Evolutionary conservation across 2,888 invertebrate species (phyloP).

Genomic region (Strigamia crassipes): DNA sequence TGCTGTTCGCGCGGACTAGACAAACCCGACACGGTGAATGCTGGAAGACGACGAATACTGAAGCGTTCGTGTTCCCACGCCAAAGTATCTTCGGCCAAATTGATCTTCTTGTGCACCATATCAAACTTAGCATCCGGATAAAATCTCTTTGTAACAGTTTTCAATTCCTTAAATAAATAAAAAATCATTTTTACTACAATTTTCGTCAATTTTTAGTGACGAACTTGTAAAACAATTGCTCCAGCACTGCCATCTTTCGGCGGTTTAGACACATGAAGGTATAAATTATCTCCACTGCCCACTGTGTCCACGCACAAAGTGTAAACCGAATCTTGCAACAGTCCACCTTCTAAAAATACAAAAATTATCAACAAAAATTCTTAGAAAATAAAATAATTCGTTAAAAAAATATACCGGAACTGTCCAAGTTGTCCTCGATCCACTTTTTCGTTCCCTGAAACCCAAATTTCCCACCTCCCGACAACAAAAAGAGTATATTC

Average conservation of each 20-base stretch:
- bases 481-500: conserved; percentile 79
- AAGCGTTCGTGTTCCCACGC: conserved; percentile 98
- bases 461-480: conserved; percentile 90
- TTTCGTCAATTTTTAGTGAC: not conserved
- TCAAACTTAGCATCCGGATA: conserved; percentile 64
- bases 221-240: conserved; percentile 59
- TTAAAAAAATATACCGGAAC: conserved; percentile 71
- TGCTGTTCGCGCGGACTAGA: conserved; percentile 58
- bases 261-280: conserved; percentile 94
- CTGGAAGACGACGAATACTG: conserved; percentile 87
- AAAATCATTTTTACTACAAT: conserved; percentile 13
- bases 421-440: conserved; percentile 90
- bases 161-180: conserved; percentile 65
- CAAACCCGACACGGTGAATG: conserved; percentile 85
- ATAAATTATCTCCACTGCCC: conserved; percentile 69
- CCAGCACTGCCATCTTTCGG: conserved; percentile 83
- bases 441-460: conserved; percentile 94
- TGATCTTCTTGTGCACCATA: conserved; percentile 92
- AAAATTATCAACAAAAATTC: not conserved
- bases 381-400: not conserved
- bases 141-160: conserved; percentile 63
- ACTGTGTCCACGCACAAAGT: conserved; percentile 82
- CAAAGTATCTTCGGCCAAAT: conserved; percentile 84
- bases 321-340: conserved; percentile 79
- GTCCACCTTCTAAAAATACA: conserved; percentile 52